Evolutionary conservation across 2,888 invertebrate species (phyloP).

Genomic region (Ypsolopha sequella): DNA sequence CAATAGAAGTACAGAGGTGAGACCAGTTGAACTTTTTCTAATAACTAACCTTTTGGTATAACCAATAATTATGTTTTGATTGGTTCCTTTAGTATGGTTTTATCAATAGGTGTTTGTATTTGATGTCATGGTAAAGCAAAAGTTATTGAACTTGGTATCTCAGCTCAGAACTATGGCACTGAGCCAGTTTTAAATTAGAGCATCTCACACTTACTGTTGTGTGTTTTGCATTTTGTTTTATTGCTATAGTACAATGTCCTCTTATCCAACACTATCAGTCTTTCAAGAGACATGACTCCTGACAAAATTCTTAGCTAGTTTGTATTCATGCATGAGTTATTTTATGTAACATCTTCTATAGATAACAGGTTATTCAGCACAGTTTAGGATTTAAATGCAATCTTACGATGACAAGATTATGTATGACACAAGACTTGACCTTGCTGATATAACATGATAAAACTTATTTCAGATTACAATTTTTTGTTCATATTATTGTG

Average conservation of each 20-base stretch:
- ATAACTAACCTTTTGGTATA: too few relatives aligned
- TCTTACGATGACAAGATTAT: too few relatives aligned
- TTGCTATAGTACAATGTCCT: slow-evolving; percentile 1
- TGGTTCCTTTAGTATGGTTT: too few relatives aligned
- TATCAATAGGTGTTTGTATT: neutral
- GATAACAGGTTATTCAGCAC: too few relatives aligned
- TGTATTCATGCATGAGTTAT: too few relatives aligned
- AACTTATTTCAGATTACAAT: neutral
- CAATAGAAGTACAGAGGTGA: slow-evolving; percentile 93
- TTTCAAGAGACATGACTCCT: neutral
- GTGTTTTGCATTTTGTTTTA: slow-evolving; percentile 1
- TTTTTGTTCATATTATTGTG: neutral
- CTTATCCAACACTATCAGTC: neutral
- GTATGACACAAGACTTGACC: too few relatives aligned
- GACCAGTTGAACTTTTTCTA: slow-evolving; percentile 9
- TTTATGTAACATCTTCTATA: too few relatives aligned
- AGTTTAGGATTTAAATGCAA: too few relatives aligned
- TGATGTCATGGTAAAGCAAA: neutral
- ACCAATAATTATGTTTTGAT: too few relatives aligned
- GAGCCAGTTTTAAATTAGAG: slow-evolving; percentile 15
- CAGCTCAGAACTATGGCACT: slow-evolving; percentile 11
- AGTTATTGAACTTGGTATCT: slow-evolving; percentile 4
- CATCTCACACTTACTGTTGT: slow-evolving; percentile 1
- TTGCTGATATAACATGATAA: too few relatives aligned
- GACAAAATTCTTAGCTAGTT: too few relatives aligned